Evolutionary conservation across 2,113 vertebrate species (phyloP).

Genomic region (Chamaea fasciata): DNA sequence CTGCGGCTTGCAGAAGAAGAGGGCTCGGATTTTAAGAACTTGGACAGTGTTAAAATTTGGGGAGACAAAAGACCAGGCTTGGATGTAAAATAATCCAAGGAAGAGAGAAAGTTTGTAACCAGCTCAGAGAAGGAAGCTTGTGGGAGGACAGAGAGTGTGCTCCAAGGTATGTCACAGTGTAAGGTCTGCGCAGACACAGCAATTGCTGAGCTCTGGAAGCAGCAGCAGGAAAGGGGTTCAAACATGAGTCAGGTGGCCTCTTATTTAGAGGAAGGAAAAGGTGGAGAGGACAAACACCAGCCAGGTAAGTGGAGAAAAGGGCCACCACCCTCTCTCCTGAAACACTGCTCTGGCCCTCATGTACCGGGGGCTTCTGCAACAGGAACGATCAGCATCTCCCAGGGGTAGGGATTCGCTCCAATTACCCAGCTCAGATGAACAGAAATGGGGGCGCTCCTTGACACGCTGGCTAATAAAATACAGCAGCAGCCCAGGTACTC

Average conservation of each 20-base stretch:
- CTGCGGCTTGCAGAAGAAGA: not conserved
- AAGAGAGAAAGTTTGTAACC: not conserved
- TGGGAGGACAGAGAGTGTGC: not conserved
- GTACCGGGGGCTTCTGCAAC: not conserved
- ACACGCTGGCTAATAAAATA: rapidly evolving
- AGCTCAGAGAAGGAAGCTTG: not conserved
- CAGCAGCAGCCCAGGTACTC: not conserved
- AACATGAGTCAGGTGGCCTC: not conserved
- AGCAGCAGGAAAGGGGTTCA: not conserved
- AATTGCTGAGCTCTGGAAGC: not conserved
- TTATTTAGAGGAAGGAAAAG: not conserved
- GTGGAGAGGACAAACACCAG: not conserved
- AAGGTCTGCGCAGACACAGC: not conserved
- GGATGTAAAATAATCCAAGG: not conserved
- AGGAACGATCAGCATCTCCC: not conserved
- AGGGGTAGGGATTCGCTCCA: not conserved
- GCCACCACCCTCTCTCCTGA: not conserved
- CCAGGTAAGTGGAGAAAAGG: not conserved
- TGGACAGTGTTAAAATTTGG: not conserved
- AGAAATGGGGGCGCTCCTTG: not conserved
- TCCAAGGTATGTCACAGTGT: not conserved
- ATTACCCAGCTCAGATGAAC: not conserved
- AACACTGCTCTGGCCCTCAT: not conserved
- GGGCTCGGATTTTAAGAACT: not conserved
- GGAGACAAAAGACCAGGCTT: not conserved